Conservation (phyloP, 2,113 vertebrate species). For the Motacilla tschutschensis region DNA sequence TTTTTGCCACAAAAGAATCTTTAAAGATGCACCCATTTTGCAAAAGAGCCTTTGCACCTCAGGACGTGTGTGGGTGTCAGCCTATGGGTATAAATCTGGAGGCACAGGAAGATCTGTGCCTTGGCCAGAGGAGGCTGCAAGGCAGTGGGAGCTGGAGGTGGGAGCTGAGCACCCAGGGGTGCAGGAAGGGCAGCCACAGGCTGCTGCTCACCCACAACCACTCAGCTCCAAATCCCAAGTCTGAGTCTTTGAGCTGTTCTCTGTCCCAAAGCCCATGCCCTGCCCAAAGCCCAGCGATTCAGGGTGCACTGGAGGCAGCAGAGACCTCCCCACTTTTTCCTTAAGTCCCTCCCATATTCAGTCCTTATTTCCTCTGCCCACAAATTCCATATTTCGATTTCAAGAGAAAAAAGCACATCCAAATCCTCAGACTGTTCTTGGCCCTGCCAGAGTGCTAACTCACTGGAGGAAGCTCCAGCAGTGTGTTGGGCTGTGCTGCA, state of each 20-base stretch:
- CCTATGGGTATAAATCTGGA: background rate
- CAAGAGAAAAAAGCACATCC: background rate
- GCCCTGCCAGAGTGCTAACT: background rate
- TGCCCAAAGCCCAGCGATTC: background rate
- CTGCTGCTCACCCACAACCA: background rate
- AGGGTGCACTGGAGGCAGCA: background rate
- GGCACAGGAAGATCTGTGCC: background rate
- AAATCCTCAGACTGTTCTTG: background rate
- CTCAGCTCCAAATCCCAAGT: background rate
- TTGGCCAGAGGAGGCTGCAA: rapidly evolving
- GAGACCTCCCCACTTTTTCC: background rate
- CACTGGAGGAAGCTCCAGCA: background rate
- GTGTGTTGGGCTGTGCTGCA: background rate
- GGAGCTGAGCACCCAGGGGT: background rate
- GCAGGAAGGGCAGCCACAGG: background rate
- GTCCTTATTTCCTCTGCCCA: background rate
- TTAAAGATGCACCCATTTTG: background rate
- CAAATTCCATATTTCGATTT: background rate
- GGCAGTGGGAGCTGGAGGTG: background rate
- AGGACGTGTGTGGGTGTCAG: background rate
- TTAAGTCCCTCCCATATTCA: background rate
- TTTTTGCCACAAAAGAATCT: background rate
- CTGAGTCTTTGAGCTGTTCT: background rate
- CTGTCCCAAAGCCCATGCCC: background rate
- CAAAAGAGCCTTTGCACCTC: background rate